Base-by-base conservation (phyloP, 2,888 invertebrate species). In the Tetheella fluctuosa region DNA sequence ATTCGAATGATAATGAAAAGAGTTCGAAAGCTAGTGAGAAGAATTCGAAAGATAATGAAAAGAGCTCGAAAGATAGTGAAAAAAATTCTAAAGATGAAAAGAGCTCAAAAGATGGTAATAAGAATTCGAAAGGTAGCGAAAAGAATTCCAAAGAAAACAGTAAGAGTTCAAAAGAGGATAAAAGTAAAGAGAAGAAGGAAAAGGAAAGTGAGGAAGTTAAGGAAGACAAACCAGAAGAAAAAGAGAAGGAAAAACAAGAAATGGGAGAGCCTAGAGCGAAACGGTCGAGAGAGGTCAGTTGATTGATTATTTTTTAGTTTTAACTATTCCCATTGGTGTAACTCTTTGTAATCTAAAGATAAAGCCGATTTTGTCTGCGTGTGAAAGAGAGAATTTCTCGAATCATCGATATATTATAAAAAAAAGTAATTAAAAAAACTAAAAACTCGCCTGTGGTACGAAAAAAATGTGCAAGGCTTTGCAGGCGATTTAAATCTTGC, bases 221-320 rank as follows among this genome's bases (percentile, higher is more conserved):
- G 25, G 59, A 58, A 3, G 70, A 73, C 8, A 72, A 77, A 52
- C 61, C 63, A 12, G 70, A 75, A 23, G 72, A 73, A 5, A 73
- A 76, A 17, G 81, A 85, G 7, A 80, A 79, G 42, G 81, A 80
- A 20, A 48, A 48, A 48, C 71, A 73, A n/a, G 86, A 84, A 17
- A 60, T 64, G 0, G 79, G 74, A 0, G 93, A 92, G 64, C 90
- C 91, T 0, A 76, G 90, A 70, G 90, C 91, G 52, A 92, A 91
- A 71, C 78, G 91, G 71, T 85, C 87, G 76, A 87, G 92, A 86
- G 92, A 92, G 86, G 91, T 91, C 54, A 73, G 80, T 71, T 53
- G 30, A 39, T 20, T 57, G 23, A 34, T 59, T 61, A 55, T 58
- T 63, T 65, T 25, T 25, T 34, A 34, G 34, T 34, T 34, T 34